Base-by-base conservation (phyloP, 2,113 vertebrate genomes). In the Mugil cephalus region DNA sequence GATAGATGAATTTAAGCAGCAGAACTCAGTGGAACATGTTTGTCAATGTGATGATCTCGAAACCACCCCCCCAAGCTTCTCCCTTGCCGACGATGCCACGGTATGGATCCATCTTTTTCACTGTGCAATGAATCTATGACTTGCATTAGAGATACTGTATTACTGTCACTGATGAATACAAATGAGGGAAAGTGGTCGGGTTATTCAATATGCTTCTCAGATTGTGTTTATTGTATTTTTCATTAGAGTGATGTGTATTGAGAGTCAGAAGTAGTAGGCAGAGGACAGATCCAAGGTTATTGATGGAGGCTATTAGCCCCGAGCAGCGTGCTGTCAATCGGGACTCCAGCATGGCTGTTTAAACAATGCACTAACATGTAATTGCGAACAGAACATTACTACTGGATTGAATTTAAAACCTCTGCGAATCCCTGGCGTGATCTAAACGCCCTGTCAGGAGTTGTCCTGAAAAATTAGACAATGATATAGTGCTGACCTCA, bases 211-310 rank as follows among this genome's bases (percentile, higher is more conserved):
- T 65, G 68, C 53, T 53, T 62, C 74, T 86, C 82, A 86, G 83
- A 90, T 88, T 90, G 88, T 90, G 82, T 89, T 88, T 89, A 91
- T 91, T 82, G 91, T 91, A 92, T 91, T 91, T 89, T 90, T 91
- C 90, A 92, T 92, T 87, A 91, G 85, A 83, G 73, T 70, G 87
- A 90, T 86, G 85, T 86, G 82, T 73, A 86, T 77, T 79, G 83
- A 88, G 81, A 89, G 85, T 74, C 80, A 65, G 62, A 74, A 82
- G 87, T 65, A 79, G 78, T 78, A 74, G 80, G 43, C 77, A 84
- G 82, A 91, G 91, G 91, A 90, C 89, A 86, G 79, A 88, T 82
- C 65, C 75, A 89, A 88, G 86, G 90, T 92, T 93, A 93, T 94
- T 93, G 92, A 94, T 93, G 87, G 71, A 82, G 65, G 89, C 88